Evolutionary conservation across 2,888 invertebrate species (phyloP), one percentile per base, ranked within the genome.

Genomic region (Diaphora mendica): DNA sequence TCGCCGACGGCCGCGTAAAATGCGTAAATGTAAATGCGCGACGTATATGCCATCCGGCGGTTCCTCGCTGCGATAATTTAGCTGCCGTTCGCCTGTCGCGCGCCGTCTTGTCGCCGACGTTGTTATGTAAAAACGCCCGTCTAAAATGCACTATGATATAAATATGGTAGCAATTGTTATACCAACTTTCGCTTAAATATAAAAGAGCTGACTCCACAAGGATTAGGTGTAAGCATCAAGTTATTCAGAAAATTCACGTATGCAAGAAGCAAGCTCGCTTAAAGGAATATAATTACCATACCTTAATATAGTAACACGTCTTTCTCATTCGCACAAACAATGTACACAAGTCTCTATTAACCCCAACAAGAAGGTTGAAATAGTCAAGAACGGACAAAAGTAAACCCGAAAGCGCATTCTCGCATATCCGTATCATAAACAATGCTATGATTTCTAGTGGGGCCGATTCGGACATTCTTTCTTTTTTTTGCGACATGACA

Each of bases 1-100:
- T 80, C 88, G 89, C 85, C 85, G 88, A 87, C 89, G 87, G 87
- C 82, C 89, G 90, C 90, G 91, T 91, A 89, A 90, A 91, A 89
- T 89, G 92, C 90, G 91, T 90, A 85, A 88, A 91, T 90, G 91
- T 88, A 89, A 89, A 91, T 91, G 90, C 86, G 87, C 83, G 87
- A 65, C 42, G 65, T 65, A 65, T 68, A 59, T 68, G 77, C 70
- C 80, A 79, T 78, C 80, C 80, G 80, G 79, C 74, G 78, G 79
- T 68, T 77, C 73, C 74, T 73, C 81, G 83, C 77, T 78, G 81
- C 79, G 87, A 87, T 89, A 88, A 90, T 88, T 89, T 86, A 86
- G 86, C 87, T 83, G 84, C 81, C 81, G 64, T 66, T 75, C 73
- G 79, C 75, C 68, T 74, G 75, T 71, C 82, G 73, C 77, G n/a